Base-by-base conservation (phyloP, 2,797 vertebrate genomes). In the Apodemus agrarius region DNA sequence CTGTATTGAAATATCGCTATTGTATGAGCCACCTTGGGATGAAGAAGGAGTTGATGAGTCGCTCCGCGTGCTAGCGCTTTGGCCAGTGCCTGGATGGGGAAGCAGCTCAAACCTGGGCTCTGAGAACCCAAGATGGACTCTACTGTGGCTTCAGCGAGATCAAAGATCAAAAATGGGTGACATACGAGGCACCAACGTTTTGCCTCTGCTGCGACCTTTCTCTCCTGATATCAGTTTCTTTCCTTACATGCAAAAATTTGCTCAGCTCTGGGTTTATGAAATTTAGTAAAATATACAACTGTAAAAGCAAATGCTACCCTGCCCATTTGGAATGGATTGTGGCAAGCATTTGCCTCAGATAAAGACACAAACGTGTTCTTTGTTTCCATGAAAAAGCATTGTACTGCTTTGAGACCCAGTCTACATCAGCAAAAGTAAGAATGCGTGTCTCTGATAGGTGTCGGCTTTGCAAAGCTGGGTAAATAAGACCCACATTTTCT, bases 381-480 rank as follows among this genome's bases (percentile, higher is more conserved):
- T 96, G 19, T 91, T 90, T 85, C 78, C 26, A 83, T 46, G 76
- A 97, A 94, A 0, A 0, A 76, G 19, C 92, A 94, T 95, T 97
- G 93, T 65, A 10, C 93, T 95, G 89, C 92, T 94, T 84, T 46
- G 94, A 94, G 89, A 82, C 67, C 74, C 89, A 57, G 16, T 87
- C 43, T 75, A 79, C 96, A 84, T 97, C 84, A 74, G 91, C 82
- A 91, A 90, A 96, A 81, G 0, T 94, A 96, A 93, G 89, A 96
- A 90, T 93, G 80, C 26, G 40, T 96, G 69, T 96, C 97, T 96
- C 83, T 82, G 81, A 97, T 94, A 97, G 96, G 96, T 97, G 67
- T 86, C 83, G 89, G 87, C 84, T 93, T 95, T 93, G 78, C 69
- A 89, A 95, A 95, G 89, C 86, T 83, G 94, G 95, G 52, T 81